These are phyloP conservation scores for Grammomys dolichurus DNA, from an alignment of 2,113 vertebrate genomes.

Conservation along the genomic window DNA sequence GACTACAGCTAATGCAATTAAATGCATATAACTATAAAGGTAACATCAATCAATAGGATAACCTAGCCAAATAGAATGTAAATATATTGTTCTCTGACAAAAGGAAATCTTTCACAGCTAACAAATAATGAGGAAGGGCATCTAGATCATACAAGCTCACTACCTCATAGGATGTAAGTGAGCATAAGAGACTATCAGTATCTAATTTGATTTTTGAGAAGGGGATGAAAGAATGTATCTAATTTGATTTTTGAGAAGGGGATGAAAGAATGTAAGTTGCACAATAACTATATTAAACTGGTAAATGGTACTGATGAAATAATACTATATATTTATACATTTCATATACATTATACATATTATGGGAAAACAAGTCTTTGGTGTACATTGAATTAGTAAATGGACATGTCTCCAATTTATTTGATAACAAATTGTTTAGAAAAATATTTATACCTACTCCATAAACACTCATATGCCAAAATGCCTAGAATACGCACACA, in stretches of 20 bases:
- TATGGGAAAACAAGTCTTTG: not conserved
- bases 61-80: not conserved
- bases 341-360: not conserved
- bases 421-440: not conserved
- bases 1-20: slow-evolving; percentile 2
- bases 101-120: slow-evolving; percentile 16
- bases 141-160: not conserved
- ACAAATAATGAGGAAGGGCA: not conserved
- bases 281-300: not conserved
- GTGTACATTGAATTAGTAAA: not conserved
- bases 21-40: not conserved
- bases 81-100: slow-evolving; percentile 19
- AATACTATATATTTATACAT: not conserved
- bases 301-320: not conserved
- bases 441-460: not conserved
- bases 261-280: not conserved
- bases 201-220: not conserved
- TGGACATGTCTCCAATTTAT: not conserved
- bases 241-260: not conserved
- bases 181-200: not conserved
- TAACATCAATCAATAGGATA: not conserved
- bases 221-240: not conserved
- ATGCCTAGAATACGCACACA: no score
- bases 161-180: not conserved
- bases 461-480: not conserved